Evolutionary conservation across 37 sponge, comb jelly and placozoan species (phyloP), one percentile per base, ranked within the genome.

Genomic region (Ephydatia muelleri): DNA sequence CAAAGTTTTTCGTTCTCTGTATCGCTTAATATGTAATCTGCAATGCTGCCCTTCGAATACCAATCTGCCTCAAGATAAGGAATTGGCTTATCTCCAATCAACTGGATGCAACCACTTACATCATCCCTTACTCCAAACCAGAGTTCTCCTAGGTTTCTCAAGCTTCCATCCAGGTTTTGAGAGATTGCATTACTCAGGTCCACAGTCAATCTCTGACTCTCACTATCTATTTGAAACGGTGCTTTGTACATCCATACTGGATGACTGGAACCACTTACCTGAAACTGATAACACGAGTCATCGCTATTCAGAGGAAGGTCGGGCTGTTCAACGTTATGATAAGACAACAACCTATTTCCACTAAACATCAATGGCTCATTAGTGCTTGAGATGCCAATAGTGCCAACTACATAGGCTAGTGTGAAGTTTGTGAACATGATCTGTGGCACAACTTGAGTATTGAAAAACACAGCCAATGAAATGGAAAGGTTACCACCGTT

Each of bases 141-240:
- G 5, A 87, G 76, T 35, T 23, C 5, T 1, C 65, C 49, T 13
- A 86, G 22, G 31, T 79, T 26, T 4, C 43, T 30, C 9, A 80
- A 67, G 3, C 22, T 48, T 2, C 67, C 66, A 67, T 75, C 4
- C 0, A 22, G 13, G 49, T 80, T 68, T 22, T 73, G 65, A 5
- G 74, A n/a, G 8, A 87, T 40, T 0, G 87, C 39, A 66, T 87
- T 87, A 30, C 87, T 36, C 36, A 87, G 73, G 36, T 87, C 87
- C 31, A 81, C 76, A n/a, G 57, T 57, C 19, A 57, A 21, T 57
- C 57, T 48, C 16, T 29, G 31, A 3, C 28, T 65, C 13, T 27
- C 22, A 34, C n/a, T 25, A 30, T 66, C 22, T 30, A 79, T 49
- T 27, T 65, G 66, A 79, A 79, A 79, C 23, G 65, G 66, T 34